phyloP scores from a whole-genome alignment of 2,113 vertebrate genomes.

The Aplodontia rufa region DNA sequence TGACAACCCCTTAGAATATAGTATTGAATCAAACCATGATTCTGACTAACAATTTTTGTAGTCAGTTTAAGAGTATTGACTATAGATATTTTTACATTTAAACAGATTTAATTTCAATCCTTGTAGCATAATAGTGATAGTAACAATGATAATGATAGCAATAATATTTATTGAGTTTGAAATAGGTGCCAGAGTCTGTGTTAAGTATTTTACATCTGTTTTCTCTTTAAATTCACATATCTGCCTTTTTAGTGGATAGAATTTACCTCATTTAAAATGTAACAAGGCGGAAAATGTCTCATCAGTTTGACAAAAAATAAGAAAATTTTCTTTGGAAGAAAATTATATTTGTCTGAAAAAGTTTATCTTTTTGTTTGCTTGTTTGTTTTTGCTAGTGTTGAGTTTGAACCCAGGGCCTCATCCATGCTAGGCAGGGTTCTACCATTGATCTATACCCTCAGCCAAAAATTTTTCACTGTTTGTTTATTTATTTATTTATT shows the following conservation, averaged over 20 bases:
- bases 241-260: neutral
- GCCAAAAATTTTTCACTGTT: too few relatives aligned
- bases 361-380: neutral
- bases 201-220: slow-evolving; percentile 34
- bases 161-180: neutral
- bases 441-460: too few relatives aligned
- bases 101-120: slow-evolving; percentile 43
- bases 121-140: neutral
- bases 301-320: slow-evolving; percentile 21
- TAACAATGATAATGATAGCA: neutral
- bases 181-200: neutral
- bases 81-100: slow-evolving; percentile 11
- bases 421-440: too few relatives aligned
- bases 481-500: too few relatives aligned
- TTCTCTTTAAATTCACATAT: slow-evolving; percentile 42
- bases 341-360: neutral
- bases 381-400: too few relatives aligned
- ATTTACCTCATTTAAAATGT: slow-evolving; percentile 36
- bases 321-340: slow-evolving; percentile 18
- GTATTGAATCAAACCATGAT: slow-evolving; percentile 57
- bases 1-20: slow-evolving; percentile 67
- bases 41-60: slow-evolving; percentile 56
- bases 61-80: slow-evolving; percentile 42
- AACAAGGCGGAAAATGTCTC: slow-evolving; percentile 14
- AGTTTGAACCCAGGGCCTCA: too few relatives aligned